Percentiles rank a stretch among this genome's conserved stretches.
These are phyloP conservation scores for Zaprionus bogoriensis DNA, from an alignment of 2,888 invertebrate species.

Conservation along the genomic window DNA sequence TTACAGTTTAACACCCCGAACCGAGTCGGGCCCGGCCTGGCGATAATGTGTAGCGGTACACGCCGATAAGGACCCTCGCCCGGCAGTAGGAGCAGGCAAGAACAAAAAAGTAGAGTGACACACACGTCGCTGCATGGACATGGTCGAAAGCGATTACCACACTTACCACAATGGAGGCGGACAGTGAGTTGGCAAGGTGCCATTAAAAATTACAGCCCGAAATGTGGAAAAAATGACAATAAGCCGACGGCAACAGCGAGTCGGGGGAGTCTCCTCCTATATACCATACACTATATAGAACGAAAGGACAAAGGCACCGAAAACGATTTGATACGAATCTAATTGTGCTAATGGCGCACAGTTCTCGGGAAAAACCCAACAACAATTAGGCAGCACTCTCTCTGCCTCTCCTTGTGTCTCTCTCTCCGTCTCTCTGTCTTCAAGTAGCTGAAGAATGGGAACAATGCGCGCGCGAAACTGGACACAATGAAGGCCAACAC, in stretches of 20 bases:
- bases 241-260: constrained; percentile 37
- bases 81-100: background rate
- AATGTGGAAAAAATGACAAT: constrained; percentile 74
- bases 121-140: constrained; percentile 66
- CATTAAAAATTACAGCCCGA: constrained; percentile 76
- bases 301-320: constrained; percentile 24
- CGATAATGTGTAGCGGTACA: constrained; percentile 64
- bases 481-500: constrained; percentile 16
- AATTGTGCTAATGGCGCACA: constrained; percentile 77
- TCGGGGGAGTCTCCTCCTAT: too few relatives aligned
- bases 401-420: background rate
- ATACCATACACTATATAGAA: constrained; percentile 28
- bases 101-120: constrained; percentile 53
- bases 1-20: constrained; percentile 76
- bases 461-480: constrained; percentile 48
- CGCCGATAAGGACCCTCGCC: constrained; percentile 42
- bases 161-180: constrained; percentile 65
- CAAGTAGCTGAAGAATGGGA: constrained; percentile 35
- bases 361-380: constrained; percentile 63
- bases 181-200: constrained; percentile 80
- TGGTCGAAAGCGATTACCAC: constrained; percentile 77
- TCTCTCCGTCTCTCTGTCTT: too few relatives aligned
- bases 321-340: constrained; percentile 74
- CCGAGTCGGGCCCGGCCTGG: too few relatives aligned
- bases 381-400: constrained; percentile 53